phyloP scores from a whole-genome alignment of 2,888 invertebrate genomes.

The Folsomia candida region DNA sequence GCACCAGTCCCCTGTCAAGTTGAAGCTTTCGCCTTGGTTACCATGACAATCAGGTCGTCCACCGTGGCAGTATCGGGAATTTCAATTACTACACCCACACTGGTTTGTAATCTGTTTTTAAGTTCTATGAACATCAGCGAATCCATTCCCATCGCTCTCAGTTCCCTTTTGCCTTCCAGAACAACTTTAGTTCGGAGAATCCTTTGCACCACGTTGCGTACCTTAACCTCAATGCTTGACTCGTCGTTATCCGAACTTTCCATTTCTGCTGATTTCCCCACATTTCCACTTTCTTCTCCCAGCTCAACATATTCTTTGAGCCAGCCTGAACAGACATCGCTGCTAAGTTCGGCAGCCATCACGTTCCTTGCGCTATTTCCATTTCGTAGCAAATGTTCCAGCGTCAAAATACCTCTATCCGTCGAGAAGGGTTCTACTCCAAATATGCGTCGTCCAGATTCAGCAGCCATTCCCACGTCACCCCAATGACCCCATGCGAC shows the following conservation, averaged over 20 bases:
- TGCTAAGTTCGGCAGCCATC: not conserved
- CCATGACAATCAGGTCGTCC: not conserved
- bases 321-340: not conserved
- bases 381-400: not conserved
- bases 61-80: not conserved
- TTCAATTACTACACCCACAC: not conserved
- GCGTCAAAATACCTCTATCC: not conserved
- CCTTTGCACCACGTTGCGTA: not conserved
- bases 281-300: not conserved
- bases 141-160: not conserved
- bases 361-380: not conserved
- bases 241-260: not conserved
- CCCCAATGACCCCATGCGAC: slow-evolving; percentile 33
- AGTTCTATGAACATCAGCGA: not conserved
- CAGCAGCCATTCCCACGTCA: slow-evolving; percentile 26
- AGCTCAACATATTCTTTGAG: not conserved
- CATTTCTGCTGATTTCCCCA: not conserved
- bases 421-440: not conserved
- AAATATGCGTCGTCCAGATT: not conserved
- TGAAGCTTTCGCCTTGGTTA: not conserved
- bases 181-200: not conserved
- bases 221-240: not conserved
- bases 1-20: too few species aligned
- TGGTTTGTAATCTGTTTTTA: not conserved
- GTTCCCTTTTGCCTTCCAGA: not conserved